These are phyloP conservation scores for Listronotus oregonensis DNA, from an alignment of 1,140 invertebrate species.

Conservation along the genomic window DNA sequence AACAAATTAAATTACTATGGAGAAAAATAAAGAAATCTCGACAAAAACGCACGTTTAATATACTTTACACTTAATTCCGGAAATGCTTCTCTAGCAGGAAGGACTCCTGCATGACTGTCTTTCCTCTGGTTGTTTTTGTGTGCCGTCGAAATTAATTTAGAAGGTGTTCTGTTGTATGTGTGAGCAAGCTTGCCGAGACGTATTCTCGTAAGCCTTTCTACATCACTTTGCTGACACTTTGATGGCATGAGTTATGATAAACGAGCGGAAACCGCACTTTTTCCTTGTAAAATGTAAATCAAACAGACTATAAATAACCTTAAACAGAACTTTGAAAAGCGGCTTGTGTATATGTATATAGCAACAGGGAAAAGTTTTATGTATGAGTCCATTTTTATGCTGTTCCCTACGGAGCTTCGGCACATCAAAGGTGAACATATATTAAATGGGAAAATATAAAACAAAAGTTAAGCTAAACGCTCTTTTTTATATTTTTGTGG, in stretches of 20 bases:
- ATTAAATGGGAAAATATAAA: no score
- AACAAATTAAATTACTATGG: no score
- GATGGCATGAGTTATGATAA: constrained; percentile 32
- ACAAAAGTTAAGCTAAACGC: no score
- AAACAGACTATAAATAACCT: constrained; percentile 36
- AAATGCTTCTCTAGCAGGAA: constrained; percentile 6
- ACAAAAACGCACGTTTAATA: background rate
- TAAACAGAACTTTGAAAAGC: constrained; percentile 31
- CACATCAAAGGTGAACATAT: background rate
- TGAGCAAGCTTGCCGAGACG: constrained; percentile 8
- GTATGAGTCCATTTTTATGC: constrained; percentile 26
- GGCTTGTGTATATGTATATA: constrained; percentile 5
- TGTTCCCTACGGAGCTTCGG: background rate
- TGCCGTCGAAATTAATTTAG: constrained; percentile 13
- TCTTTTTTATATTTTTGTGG: no score
- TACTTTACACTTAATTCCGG: constrained; percentile 10
- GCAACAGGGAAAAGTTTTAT: constrained; percentile 17
- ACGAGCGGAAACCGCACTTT: constrained; percentile 35
- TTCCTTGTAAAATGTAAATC: constrained; percentile 37
- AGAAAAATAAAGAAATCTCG: no score
- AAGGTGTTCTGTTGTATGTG: constrained; percentile 8
- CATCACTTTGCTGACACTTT: constrained; percentile 31
- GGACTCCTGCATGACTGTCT: constrained; percentile 7
- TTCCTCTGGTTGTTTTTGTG: constrained; percentile 5
- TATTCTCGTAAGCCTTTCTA: constrained; percentile 17